Evolutionary conservation across 2,113 vertebrate species (phyloP), one percentile per base, ranked within the genome.

Genomic region (Coregonus clupeaformis): DNA sequence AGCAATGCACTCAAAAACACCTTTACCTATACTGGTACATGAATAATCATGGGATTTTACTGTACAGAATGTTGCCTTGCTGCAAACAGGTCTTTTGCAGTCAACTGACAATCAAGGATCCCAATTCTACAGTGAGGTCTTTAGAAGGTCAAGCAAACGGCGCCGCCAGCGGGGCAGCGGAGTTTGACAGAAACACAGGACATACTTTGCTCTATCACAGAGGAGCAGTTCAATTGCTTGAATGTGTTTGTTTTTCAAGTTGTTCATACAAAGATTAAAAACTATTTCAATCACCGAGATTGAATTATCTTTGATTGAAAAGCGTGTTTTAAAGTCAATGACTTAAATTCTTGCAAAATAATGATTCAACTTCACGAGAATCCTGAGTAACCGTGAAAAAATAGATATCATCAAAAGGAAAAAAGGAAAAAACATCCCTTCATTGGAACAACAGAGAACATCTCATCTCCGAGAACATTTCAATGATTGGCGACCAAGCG

Each of bases 301-400:
- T 86, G 77, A 63, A 83, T 84, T 89, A 65, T 81, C 81, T 90
- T 90, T 78, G 24, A 83, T 88, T 88, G 89, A 84, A 85, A 89
- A 89, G 27, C 27, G 85, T 89, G 87, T 92, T 91, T 79, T 87
- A 74, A 88, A 90, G 90, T 86, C 73, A 86, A 86, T 87, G 82
- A 89, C 84, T 89, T 81, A 86, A 36, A 88, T 84, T 87, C 85
- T 86, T 87, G 80, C 84, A 89, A 91, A 90, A 86, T 83, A 90
- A 91, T 84, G 85, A 76, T 84, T 88, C 74, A 88, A 85, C 88
- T 92, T 87, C 81, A 82, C 77, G 71, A 91, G 91, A 95, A 95
- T 96, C 97, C 97, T 98, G 96, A 98, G 96, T 93, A 95, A 95
- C 87, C 92, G 92, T 92, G 90, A 92, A 94, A 42, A 89, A 93